Conservation (phyloP, 2,888 invertebrate genomes). For the Dryadula phaetusa region DNA sequence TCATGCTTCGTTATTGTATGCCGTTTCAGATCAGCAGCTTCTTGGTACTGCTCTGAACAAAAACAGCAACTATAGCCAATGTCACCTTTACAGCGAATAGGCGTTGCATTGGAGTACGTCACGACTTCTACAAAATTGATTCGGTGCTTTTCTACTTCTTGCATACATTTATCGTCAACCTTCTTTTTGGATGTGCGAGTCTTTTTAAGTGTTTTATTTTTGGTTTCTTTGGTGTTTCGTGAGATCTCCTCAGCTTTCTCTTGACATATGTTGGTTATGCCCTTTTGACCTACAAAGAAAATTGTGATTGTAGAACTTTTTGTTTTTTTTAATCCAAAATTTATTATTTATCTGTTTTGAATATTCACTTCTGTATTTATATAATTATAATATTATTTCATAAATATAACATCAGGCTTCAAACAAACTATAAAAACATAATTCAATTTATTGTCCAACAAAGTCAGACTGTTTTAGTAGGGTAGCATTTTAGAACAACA, state of each 20-base stretch:
- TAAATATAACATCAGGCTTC: too few species aligned
- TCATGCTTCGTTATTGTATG: slow-evolving; percentile 56
- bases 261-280: slow-evolving; percentile 36
- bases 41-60: slow-evolving; percentile 51
- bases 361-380: not conserved
- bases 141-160: slow-evolving; percentile 66
- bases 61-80: slow-evolving; percentile 57
- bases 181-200: not conserved
- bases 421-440: too few species aligned
- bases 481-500: too few species aligned
- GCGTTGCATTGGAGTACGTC: slow-evolving; percentile 59
- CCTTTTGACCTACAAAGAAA: slow-evolving; percentile 47
- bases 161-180: slow-evolving; percentile 12
- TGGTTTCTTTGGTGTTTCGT: slow-evolving; percentile 25
- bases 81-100: slow-evolving; percentile 51
- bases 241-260: slow-evolving; percentile 29
- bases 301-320: slow-evolving; percentile 30
- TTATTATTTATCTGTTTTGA: not conserved
- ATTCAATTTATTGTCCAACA: too few species aligned
- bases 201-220: not conserved
- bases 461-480: too few species aligned
- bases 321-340: not conserved
- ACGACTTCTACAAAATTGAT: slow-evolving; percentile 57
- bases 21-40: slow-evolving; percentile 55
- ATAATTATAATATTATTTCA: not conserved